phyloP scores from a whole-genome alignment of 2,113 vertebrate genomes.

The Sula dactylatra region DNA sequence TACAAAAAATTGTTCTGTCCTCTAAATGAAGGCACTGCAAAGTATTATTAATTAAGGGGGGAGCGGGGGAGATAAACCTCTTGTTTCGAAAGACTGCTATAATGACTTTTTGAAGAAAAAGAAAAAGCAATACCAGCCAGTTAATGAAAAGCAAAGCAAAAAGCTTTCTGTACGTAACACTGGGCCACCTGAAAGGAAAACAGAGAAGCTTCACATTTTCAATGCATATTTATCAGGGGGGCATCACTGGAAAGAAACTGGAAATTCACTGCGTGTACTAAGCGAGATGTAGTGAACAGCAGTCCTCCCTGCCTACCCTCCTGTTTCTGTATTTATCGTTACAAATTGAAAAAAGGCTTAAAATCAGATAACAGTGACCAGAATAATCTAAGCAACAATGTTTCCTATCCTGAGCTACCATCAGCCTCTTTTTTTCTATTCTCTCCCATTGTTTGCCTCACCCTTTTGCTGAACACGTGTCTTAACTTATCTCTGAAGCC shows the following conservation, averaged over 20 bases:
- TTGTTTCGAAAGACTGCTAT: neutral
- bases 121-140: neutral
- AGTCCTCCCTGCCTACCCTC: neutral
- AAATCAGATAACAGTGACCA: constrained; percentile 18
- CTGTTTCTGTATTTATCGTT: neutral
- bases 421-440: neutral
- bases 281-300: neutral
- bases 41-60: neutral
- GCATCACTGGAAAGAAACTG: neutral
- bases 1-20: neutral
- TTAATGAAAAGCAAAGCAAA: neutral
- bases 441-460: neutral
- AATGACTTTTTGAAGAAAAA: neutral
- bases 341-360: neutral
- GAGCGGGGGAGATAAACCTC: neutral
- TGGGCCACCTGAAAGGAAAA: neutral
- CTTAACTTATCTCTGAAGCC: neutral
- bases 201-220: neutral
- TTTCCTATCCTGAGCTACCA: neutral
- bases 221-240: neutral
- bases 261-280: neutral
- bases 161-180: neutral
- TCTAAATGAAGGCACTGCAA: neutral
- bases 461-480: neutral
- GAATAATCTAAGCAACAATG: neutral